Conservation (phyloP, 2,797 vertebrate species). For the Garrulus glandarius region DNA sequence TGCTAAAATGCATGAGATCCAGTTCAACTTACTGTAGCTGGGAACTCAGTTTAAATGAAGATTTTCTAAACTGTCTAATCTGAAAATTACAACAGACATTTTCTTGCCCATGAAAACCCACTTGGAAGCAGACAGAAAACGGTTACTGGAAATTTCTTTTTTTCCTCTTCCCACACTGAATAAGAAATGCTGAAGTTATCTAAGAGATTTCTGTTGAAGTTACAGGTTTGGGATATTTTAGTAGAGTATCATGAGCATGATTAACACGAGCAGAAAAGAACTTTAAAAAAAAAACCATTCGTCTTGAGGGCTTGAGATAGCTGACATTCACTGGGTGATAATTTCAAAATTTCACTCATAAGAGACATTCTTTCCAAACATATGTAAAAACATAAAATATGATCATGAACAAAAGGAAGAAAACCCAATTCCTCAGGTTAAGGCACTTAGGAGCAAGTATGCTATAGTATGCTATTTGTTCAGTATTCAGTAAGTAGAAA, state of each 20-base stretch:
- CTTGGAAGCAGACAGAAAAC: neutral
- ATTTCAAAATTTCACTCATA: neutral
- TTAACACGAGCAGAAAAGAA: neutral
- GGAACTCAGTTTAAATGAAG: neutral
- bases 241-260: neutral
- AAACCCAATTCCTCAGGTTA: neutral
- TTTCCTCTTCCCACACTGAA: neutral
- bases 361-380: neutral
- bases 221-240: neutral
- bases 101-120: neutral
- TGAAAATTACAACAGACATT: neutral
- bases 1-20: neutral
- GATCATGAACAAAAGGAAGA: neutral
- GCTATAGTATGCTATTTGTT: neutral
- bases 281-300: neutral
- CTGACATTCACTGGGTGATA: neutral
- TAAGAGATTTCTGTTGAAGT: neutral
- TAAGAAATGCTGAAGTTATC: neutral
- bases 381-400: neutral
- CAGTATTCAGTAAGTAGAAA: neutral
- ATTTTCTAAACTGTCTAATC: neutral
- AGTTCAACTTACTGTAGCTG: neutral
- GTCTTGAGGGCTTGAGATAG: neutral
- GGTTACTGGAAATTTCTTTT: neutral
- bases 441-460: neutral